These are phyloP conservation scores for Semaprochilodus insignis DNA, from an alignment of 2,797 vertebrate genomes.

Conservation along the genomic window DNA sequence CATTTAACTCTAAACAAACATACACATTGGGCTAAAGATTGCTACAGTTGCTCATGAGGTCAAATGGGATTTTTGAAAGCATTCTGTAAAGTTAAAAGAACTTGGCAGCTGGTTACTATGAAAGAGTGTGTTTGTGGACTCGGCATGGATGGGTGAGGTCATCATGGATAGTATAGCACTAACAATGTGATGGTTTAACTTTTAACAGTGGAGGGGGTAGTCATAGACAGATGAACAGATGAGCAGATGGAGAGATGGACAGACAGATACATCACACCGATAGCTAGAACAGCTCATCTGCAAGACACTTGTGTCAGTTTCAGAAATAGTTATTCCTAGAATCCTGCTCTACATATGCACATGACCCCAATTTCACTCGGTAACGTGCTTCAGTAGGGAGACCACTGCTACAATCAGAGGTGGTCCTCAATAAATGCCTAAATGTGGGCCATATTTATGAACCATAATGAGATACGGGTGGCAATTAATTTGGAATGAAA, in stretches of 20 bases:
- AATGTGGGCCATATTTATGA: conserved; percentile 51
- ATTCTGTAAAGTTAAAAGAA: too few species aligned
- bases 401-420: conserved; percentile 37
- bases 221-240: neutral
- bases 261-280: neutral
- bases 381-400: conserved; percentile 77
- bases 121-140: neutral
- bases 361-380: conserved; percentile 79
- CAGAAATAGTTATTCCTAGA: conserved; percentile 78
- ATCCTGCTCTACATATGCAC: conserved; percentile 76
- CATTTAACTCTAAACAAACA: too few species aligned
- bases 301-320: conserved; percentile 71
- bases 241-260: neutral
- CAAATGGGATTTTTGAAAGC: too few species aligned
- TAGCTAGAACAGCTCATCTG: conserved; percentile 18
- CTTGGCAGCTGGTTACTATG: too few species aligned
- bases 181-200: neutral
- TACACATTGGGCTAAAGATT: too few species aligned
- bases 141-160: neutral
- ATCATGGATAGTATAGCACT: neutral
- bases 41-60: too few species aligned
- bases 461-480: conserved; percentile 50
- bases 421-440: conserved; percentile 24
- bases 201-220: neutral
- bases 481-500: conserved; percentile 53